Conservation (phyloP, 2,888 invertebrate species). For the Cistogaster globosa region DNA sequence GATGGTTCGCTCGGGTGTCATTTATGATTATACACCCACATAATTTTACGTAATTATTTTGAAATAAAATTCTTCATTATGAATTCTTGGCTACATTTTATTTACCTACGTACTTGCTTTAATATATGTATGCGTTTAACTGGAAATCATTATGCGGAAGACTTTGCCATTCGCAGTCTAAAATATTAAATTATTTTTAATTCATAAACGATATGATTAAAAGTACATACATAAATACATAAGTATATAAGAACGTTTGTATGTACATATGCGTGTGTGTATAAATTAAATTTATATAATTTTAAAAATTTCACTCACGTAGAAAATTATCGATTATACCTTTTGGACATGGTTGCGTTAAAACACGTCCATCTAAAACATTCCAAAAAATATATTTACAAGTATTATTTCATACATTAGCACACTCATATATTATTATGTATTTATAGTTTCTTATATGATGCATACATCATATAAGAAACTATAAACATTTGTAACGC, state of each 20-base stretch:
- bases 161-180: not conserved
- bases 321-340: conserved; percentile 4
- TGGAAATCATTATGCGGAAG: conserved; percentile 10
- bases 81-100: no score
- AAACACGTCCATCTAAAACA: conserved; percentile 15
- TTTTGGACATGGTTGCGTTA: conserved; percentile 28
- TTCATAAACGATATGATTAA: not conserved
- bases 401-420: not conserved
- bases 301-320: conserved; percentile 37
- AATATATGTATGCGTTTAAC: not conserved
- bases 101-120: not conserved
- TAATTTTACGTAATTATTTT: no score
- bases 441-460: no score
- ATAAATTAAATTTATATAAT: no score
- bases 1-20: no score
- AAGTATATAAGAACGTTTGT: not conserved
- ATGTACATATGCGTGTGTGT: no score
- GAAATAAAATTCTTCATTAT: no score
- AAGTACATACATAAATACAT: not conserved
- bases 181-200: conserved; percentile 27
- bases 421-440: not conserved
- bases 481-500: no score
- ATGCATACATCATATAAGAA: no score
- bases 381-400: not conserved
- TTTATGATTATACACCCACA: no score